Conservation (phyloP, 2,113 vertebrate genomes). For the Lipotes vexillifer region DNA sequence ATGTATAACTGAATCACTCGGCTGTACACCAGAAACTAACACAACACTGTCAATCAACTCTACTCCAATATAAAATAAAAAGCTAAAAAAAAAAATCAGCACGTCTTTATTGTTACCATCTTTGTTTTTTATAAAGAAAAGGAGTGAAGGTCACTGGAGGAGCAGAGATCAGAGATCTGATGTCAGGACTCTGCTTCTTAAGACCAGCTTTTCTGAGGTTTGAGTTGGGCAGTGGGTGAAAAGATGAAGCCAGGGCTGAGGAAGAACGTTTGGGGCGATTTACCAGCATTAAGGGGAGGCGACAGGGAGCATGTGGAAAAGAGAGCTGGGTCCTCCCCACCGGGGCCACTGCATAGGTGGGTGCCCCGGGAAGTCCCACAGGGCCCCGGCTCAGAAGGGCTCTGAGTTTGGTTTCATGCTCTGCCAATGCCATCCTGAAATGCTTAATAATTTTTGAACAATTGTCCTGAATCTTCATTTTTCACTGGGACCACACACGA, state of each 20-base stretch:
- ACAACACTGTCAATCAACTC: no score
- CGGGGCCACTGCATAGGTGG: fast-evolving
- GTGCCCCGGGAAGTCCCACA: fast-evolving
- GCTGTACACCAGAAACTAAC: no score
- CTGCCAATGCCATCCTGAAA: neutral
- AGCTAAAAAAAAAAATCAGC: neutral
- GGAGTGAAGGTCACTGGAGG: neutral
- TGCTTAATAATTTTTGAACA: neutral
- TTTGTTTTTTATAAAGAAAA: neutral
- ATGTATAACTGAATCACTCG: no score
- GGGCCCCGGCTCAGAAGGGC: neutral
- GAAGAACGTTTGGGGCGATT: fast-evolving
- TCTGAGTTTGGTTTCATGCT: neutral
- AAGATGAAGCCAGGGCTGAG: neutral
- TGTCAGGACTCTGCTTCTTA: neutral
- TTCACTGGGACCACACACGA: no score
- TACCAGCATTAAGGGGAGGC: neutral
- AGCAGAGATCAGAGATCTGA: neutral
- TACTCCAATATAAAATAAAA: no score
- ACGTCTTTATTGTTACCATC: neutral
- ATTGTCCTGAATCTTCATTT: neutral
- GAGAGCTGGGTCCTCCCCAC: neutral
- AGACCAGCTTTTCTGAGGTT: no score
- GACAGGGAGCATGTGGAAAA: neutral
- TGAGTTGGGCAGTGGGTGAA: neutral